Evolutionary conservation across 2,888 invertebrate genomes (phyloP), one percentile per base, ranked within the genome.

Genomic region (Hypolimnas misippus): DNA sequence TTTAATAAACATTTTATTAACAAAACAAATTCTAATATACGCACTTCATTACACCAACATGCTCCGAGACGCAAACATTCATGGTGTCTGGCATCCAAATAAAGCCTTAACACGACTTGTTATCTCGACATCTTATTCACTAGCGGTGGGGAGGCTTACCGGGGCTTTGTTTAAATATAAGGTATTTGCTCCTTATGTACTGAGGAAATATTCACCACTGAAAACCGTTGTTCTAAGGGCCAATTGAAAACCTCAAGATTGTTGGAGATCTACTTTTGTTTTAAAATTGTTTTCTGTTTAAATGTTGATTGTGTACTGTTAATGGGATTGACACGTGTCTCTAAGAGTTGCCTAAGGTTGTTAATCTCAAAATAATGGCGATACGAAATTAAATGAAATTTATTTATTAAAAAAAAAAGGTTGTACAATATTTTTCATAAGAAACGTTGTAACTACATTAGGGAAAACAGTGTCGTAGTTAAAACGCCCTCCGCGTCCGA

Each of bases 71-170:
- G 29, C n/a, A 29, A 14, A 29, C 49, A 21, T 25, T 21, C 25
- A 29, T 29, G 16, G 38, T 10, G 46, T 16, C 51, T 59, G 16
- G 59, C 56, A 56, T 59, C 29, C 51, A 59, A 63, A 63, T 63
- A 55, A 63, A 63, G 56, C 44, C 52, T 38, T 52, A 64, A 59
- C 53, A 35, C 53, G 35, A 40, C 52, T 25, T 49, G 53, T 64
- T 63, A 63, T 63, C 63, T 66, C 59, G 52, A 63, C 59, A 57
- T 66, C 66, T 66, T 60, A 66, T 66, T 66, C 63, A 60, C 57
- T 46, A 46, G 42, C 46, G 21, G 29, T 38, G 51, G 52, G 57
- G 52, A 46, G 57, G 46, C 53, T 62, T 57, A 63, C 49, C 16
- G 19, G 53, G 44, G 49, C 57, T 65, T 63, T 65, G 65, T 59